phyloP scores from a whole-genome alignment of 37 sponge, comb jelly and placozoan species.

The Petrosia ficiformis region DNA sequence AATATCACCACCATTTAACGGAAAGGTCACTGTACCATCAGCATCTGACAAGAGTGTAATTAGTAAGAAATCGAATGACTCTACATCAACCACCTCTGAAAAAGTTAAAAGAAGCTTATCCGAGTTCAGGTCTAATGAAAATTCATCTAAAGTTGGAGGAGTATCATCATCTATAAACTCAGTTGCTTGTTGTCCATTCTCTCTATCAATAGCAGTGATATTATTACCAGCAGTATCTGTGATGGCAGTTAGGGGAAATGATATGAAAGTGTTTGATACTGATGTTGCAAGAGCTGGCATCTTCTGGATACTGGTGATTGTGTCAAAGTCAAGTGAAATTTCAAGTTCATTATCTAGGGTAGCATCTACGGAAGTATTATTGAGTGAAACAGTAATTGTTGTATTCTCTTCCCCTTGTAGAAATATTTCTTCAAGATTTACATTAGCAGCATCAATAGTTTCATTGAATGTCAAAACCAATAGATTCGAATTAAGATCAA shows the following conservation, averaged over 20 bases:
- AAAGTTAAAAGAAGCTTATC: constrained; percentile 68
- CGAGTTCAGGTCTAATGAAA: constrained; percentile 62
- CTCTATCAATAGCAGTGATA: constrained; percentile 27
- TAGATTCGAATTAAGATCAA: constrained; percentile 63
- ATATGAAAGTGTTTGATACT: constrained; percentile 58
- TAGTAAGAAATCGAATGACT: constrained; percentile 31
- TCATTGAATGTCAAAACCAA: constrained; percentile 80
- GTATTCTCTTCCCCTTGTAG: constrained; percentile 47
- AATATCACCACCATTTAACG: constrained; percentile 62
- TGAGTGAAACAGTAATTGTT: constrained; percentile 31
- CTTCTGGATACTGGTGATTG: constrained; percentile 61
- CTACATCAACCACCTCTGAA: constrained; percentile 65
- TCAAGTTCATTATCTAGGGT: constrained; percentile 30
- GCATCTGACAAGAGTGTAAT: constrained; percentile 54
- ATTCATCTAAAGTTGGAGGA: constrained; percentile 45
- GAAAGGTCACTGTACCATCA: constrained; percentile 19
- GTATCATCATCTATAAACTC: constrained; percentile 40
- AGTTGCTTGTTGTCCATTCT: constrained; percentile 45
- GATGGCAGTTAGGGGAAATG: constrained; percentile 45
- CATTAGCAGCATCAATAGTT: constrained; percentile 60
- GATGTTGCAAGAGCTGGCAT: constrained; percentile 35
- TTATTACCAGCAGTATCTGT: constrained; percentile 68
- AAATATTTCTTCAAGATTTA: constrained; percentile 36
- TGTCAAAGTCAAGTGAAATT: constrained; percentile 44
- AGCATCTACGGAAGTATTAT: constrained; percentile 39